Percentiles rank a stretch among this genome's conserved stretches.
These are phyloP conservation scores for Poicephalus gulielmi DNA, from an alignment of 2,113 vertebrate genomes.

Conservation along the genomic window DNA sequence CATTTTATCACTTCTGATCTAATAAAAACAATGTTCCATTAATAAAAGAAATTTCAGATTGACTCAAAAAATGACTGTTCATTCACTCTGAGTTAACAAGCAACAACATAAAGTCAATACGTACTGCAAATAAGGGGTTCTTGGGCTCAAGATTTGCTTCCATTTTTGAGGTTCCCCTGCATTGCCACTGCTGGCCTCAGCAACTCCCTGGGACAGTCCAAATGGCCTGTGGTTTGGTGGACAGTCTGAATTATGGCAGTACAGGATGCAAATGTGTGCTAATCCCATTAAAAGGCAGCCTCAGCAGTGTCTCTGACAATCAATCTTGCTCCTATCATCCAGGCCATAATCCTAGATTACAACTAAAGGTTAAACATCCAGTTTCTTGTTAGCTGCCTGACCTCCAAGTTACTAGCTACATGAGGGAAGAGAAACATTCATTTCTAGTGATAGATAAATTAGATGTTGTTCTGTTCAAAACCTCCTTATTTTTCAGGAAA, in stretches of 20 bases:
- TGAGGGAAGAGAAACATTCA: not conserved
- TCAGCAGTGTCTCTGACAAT: not conserved
- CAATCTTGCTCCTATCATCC: not conserved
- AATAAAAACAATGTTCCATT: conserved; percentile 28
- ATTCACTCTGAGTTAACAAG: conserved; percentile 16
- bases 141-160: not conserved
- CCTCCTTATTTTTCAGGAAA: conserved; percentile 53
- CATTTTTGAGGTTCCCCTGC: not conserved
- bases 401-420: not conserved
- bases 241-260: not conserved
- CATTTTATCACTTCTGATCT: conserved; percentile 39
- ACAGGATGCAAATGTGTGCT: not conserved
- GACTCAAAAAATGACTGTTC: conserved; percentile 10
- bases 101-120: not conserved
- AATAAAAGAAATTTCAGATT: conserved; percentile 18
- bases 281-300: not conserved
- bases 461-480: conserved; percentile 1
- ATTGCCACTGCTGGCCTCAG: not conserved
- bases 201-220: not conserved
- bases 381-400: not conserved
- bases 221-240: not conserved
- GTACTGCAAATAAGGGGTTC: not conserved
- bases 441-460: conserved; percentile 26
- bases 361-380: not conserved
- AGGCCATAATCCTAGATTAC: not conserved